These are phyloP conservation scores for Chondrilla cf. caribensis DNA, from an alignment of 37 sponge, comb jelly and placozoan species.

Conservation along the genomic window DNA sequence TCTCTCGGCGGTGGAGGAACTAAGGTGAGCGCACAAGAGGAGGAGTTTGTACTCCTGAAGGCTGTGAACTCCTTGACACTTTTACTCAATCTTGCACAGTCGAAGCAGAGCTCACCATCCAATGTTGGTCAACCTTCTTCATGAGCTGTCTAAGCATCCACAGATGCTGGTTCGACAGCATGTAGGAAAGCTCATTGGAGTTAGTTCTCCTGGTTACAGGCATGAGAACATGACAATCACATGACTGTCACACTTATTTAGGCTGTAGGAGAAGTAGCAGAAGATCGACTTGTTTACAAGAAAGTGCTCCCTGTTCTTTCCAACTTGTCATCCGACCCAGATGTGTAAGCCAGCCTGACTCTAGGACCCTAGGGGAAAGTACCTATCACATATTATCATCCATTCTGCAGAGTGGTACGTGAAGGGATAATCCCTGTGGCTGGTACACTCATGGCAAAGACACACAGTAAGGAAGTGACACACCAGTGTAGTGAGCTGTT, in stretches of 20 bases:
- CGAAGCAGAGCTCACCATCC: slow-evolving; percentile 22
- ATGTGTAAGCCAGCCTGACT: slow-evolving; percentile 43
- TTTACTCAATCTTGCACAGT: not conserved
- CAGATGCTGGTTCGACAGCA: slow-evolving; percentile 63
- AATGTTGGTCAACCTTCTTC: slow-evolving; percentile 30
- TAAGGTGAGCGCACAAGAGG: not conserved
- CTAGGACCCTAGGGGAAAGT: no score
- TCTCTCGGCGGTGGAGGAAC: slow-evolving; percentile 9
- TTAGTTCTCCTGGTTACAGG: slow-evolving; percentile 14
- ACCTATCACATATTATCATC: not conserved
- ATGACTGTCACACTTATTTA: slow-evolving; percentile 22
- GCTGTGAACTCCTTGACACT: not conserved
- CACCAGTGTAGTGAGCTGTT: slow-evolving; percentile 64
- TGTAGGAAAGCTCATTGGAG: slow-evolving; percentile 51
- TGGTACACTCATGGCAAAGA: slow-evolving; percentile 70
- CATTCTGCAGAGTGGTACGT: slow-evolving; percentile 51
- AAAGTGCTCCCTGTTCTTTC: slow-evolving; percentile 59
- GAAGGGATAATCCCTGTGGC: slow-evolving; percentile 60
- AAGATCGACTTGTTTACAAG: slow-evolving; percentile 48
- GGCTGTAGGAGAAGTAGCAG: slow-evolving; percentile 51
- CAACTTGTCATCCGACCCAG: slow-evolving; percentile 61
- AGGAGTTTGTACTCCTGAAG: not conserved
- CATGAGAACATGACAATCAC: not conserved
- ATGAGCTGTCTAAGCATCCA: slow-evolving; percentile 57
- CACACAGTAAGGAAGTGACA: slow-evolving; percentile 33